Evolutionary conservation across 2,888 invertebrate genomes (phyloP).

Genomic region (Eupithecia vulgata): DNA sequence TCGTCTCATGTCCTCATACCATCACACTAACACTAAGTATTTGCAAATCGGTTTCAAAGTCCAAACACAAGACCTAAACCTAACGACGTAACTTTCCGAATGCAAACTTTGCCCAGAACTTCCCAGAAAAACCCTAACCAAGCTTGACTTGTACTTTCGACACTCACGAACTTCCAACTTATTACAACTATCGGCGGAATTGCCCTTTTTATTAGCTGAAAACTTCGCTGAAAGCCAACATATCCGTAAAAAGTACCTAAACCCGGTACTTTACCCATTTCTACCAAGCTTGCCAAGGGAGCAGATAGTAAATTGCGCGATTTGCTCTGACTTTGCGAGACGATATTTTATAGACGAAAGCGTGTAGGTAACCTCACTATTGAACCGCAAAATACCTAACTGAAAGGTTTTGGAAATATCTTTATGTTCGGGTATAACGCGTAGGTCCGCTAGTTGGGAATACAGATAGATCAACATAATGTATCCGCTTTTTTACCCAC

Average conservation of each 20-base stretch:
- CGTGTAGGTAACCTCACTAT: not conserved
- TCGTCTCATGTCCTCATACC: not conserved
- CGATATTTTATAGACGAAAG: not conserved
- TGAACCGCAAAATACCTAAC: not conserved
- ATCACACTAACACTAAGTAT: not conserved
- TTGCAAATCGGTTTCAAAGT: not conserved
- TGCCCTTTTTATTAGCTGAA: slow-evolving; percentile 13
- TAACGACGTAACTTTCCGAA: slow-evolving; percentile 7
- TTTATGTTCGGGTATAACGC: not conserved
- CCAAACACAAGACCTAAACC: not conserved
- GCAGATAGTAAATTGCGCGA: not conserved
- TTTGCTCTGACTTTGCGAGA: not conserved
- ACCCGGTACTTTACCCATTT: not conserved
- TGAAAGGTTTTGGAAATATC: not conserved
- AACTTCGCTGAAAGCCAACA: slow-evolving; percentile 6
- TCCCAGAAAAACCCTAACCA: slow-evolving; percentile 10
- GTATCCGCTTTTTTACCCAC: not conserved
- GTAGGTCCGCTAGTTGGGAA: not conserved
- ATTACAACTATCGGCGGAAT: slow-evolving; percentile 5
- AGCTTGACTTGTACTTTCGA: slow-evolving; percentile 6
- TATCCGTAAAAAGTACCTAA: not conserved
- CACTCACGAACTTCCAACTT: not conserved
- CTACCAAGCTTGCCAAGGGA: not conserved
- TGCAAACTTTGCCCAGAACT: slow-evolving; percentile 8
- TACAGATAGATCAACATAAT: not conserved